Evolutionary conservation across 2,113 vertebrate genomes (phyloP), one percentile per base, ranked within the genome.

Genomic region (Phalacrocorax aristotelis): DNA sequence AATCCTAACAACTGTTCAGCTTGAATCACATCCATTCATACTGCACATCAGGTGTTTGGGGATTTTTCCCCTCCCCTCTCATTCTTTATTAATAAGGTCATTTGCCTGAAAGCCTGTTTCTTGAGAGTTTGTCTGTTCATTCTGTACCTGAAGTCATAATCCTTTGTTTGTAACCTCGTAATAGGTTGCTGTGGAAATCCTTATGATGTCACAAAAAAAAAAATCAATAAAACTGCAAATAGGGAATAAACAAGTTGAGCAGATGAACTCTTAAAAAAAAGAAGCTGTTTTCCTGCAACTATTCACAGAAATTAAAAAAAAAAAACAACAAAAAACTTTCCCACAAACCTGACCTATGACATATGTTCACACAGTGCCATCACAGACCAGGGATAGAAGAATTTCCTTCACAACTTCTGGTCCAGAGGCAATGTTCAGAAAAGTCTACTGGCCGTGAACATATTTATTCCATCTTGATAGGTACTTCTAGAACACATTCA

Each of bases 161-260:
- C 42, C 68, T 88, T 87, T 93, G 87, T 57, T 89, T 94, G 60
- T 62, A 96, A 27, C 58, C 21, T 95, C 54, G 74, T 62, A 72
- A n/a, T 11, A 10, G 7, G 70, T 79, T 96, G 74, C 87, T 80
- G 84, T 86, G 90, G 90, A 88, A 96, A 95, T 96, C 15, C 85
- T 74, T 76, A 79, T 46, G 64, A 76, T 85, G 82, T 69, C 84
- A 85, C 49, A 46, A 46, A 34, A 89, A 89, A 88, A 80, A 76
- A 36, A 81, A 90, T 90, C 62, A 77, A 36, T 72, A 72, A 86
- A 91, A 88, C 44, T 83, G 58, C 60, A 93, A 90, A 62, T 19
- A 74, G 51, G 60, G 76, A 90, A 93, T 93, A 92, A 94, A 90
- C n/a, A 93, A 61, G 55, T 77, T 88, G 46, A 92, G 79, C 62